A percentile compares a stretch with the other conserved stretches of the same genome.
Conservation (phyloP, 2,797 vertebrate species). For the Lindbergichthys nudifrons region DNA sequence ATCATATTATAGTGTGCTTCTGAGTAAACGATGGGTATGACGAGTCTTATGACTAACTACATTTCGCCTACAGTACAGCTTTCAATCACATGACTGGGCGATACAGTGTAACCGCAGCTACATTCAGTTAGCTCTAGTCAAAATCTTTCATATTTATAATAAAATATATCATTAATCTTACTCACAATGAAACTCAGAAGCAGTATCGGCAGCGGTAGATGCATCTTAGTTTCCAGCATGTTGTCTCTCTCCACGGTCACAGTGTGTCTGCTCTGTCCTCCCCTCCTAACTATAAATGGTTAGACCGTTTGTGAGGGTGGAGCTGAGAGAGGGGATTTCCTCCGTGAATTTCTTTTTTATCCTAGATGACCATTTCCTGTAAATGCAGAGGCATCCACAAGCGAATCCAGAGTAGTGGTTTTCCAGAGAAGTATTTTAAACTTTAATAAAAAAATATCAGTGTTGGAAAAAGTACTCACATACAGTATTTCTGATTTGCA, state of each 20-base stretch:
- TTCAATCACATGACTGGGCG: neutral
- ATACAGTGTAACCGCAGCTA: neutral
- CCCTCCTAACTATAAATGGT: neutral
- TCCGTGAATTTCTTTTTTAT: neutral
- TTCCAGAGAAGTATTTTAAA: neutral
- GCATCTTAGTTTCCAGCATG: neutral
- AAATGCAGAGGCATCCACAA: constrained; percentile 1
- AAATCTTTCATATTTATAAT: neutral
- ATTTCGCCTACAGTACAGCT: fast-evolving
- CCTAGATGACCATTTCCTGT: constrained; percentile 47
- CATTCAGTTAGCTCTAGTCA: neutral
- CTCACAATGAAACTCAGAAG: constrained; percentile 16
- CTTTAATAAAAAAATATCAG: too few species aligned
- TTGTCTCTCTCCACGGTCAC: fast-evolving
- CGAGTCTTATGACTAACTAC: fast-evolving
- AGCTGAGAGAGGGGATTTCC: neutral
- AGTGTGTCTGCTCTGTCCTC: neutral
- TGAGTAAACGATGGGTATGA: fast-evolving
- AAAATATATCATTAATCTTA: neutral
- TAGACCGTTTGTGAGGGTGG: neutral
- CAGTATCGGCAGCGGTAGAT: fast-evolving
- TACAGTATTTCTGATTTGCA: too few species aligned
- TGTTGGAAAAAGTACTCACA: too few species aligned
- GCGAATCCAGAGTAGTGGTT: too few species aligned
- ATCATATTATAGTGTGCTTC: fast-evolving